Evolutionary conservation across 2,888 invertebrate species (phyloP), one percentile per base, ranked within the genome.

Genomic region (Teleiodes luculella): DNA sequence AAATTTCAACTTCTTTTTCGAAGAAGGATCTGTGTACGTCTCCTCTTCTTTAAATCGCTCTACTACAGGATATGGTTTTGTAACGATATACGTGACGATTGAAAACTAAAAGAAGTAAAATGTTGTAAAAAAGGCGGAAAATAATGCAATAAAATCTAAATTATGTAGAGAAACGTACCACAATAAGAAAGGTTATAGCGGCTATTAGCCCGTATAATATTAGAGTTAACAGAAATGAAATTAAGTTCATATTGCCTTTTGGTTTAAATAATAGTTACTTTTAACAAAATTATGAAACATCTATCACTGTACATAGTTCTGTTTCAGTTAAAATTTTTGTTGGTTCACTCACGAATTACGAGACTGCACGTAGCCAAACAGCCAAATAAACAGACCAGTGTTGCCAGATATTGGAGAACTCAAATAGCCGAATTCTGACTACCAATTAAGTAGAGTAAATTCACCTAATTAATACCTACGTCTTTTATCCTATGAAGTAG

Each of bases 1-100:
- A 77, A 98, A 97, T 62, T 82, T 80, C 2, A 60, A 8, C 62
- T 67, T 74, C 6, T 46, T 57, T 35, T 78, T 79, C 33, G 88
- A 91, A 54, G 76, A 76, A 0, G 93, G 92, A 85, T 97, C 93
- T 58, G 92, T 76, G 78, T 92, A 98, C 62, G 84, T 92, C 66
- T 94, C 93, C 80, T 98, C 98, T 71, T 94, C 93, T 67, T 94
- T 91, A 70, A 91, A 92, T 46, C 95, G 89, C 60, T 84, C 84
- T 45, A 95, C 88, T 43, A 88, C 71, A 14, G 96, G 95, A 75
- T 93, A 95, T 11, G 93, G 92, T 58, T 90, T 90, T 1, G 94
- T 92, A 56, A 91, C 91, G 30, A 92, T 70, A 62, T 92, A 91
- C 54, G 95, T 69, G 53, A 92, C 65, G 55, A 92, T 65, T 61